These are phyloP conservation scores for Apaloderma vittatum DNA, from an alignment of 2,113 vertebrate genomes.

Conservation along the genomic window DNA sequence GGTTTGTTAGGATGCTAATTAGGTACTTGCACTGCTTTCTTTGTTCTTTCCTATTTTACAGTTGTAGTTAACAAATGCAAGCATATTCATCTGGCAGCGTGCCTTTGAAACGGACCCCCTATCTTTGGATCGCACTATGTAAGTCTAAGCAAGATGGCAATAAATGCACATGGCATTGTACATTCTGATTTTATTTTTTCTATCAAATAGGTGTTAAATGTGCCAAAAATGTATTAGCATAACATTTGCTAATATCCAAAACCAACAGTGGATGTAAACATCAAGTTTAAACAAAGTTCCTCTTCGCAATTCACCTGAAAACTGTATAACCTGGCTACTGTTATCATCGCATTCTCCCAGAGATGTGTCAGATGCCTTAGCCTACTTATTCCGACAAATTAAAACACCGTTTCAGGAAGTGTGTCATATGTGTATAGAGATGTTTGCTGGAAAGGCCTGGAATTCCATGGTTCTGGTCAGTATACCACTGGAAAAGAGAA, in stretches of 20 bases:
- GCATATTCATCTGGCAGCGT: background rate
- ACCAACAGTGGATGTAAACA: slow-evolving; percentile 63
- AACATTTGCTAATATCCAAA: slow-evolving; percentile 36
- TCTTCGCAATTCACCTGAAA: slow-evolving; percentile 13
- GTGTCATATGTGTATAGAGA: slow-evolving; percentile 91
- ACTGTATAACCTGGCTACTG: background rate
- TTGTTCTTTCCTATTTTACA: background rate
- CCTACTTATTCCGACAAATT: slow-evolving; percentile 63
- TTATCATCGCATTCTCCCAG: slow-evolving; percentile 2
- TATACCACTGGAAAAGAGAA: slow-evolving; percentile 91
- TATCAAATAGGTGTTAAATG: slow-evolving; percentile 31
- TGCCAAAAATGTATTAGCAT: background rate
- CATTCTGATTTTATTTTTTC: slow-evolving; percentile 61
- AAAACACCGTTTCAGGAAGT: slow-evolving; percentile 94
- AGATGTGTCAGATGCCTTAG: background rate
- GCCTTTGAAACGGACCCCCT: background rate
- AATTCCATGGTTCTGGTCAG: slow-evolving; percentile 91
- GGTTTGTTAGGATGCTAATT: slow-evolving; percentile 10
- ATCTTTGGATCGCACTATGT: background rate
- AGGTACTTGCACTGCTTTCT: background rate
- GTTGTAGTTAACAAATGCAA: slow-evolving; percentile 17
- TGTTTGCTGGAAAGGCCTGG: slow-evolving; percentile 87
- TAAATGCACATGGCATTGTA: background rate
- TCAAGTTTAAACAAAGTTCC: slow-evolving; percentile 22
- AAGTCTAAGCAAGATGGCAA: slow-evolving; percentile 16